phyloP scores from a whole-genome alignment of 2,113 vertebrate species.

The Petrocephalus zakoni region DNA sequence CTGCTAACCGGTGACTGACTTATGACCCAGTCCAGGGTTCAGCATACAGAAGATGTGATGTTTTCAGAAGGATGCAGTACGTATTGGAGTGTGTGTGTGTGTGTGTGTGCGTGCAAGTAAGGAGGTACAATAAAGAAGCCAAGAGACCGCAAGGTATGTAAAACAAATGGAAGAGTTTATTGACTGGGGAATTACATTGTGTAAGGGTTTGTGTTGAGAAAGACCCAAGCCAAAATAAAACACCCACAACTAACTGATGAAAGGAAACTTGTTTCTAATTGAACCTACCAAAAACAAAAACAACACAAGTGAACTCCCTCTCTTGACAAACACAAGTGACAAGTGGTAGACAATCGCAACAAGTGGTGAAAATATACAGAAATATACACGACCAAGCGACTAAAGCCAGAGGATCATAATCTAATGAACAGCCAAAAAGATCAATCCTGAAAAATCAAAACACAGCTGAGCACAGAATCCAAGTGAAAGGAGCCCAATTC shows the following conservation, averaged over 20 bases:
- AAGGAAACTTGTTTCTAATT: neutral
- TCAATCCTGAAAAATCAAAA: neutral
- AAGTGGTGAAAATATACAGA: neutral
- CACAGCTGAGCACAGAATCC: neutral
- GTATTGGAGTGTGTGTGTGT: neutral
- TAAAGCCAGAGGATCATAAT: neutral
- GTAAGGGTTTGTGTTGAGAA: neutral
- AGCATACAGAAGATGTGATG: slow-evolving; percentile 30
- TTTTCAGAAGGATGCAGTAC: slow-evolving; percentile 32
- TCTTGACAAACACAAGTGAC: neutral
- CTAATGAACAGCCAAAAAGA: neutral
- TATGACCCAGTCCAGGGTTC: neutral
- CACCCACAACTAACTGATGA: neutral
- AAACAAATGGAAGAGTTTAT: neutral
- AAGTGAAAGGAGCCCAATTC: neutral
- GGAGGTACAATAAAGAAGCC: neutral
- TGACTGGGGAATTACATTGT: neutral
- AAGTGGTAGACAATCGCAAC: neutral
- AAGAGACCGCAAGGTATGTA: neutral
- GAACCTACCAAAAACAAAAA: neutral
- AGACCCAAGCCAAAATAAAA: neutral
- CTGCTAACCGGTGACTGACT: neutral
- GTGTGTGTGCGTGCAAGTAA: neutral
- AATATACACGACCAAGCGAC: neutral
- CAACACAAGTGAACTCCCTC: neutral